A percentile compares a stretch with the other conserved stretches of the same genome.
These are phyloP conservation scores for Cyclargus thomasi DNA, from an alignment of 1,140 invertebrate genomes.

Conservation along the genomic window DNA sequence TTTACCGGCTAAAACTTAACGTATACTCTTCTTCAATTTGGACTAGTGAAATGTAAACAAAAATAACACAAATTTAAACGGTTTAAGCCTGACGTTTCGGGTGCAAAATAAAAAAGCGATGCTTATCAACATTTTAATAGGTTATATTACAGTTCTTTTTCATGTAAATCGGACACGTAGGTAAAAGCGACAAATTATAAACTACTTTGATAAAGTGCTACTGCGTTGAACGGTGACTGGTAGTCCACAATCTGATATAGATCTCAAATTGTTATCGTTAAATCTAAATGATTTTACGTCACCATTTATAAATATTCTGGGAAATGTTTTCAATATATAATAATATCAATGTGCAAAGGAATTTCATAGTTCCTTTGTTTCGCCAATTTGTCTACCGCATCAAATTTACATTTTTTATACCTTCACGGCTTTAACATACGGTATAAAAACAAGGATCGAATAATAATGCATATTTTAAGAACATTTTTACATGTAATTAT, in stretches of 20 bases:
- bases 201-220: neutral
- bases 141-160: no score
- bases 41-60: no score
- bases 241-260: neutral
- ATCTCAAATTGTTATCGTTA: conserved; percentile 23
- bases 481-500: no score
- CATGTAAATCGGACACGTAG: no score
- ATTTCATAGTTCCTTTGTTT: neutral
- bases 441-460: no score
- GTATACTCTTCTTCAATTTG: no score
- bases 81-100: no score
- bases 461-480: no score
- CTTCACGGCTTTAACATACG: neutral
- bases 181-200: neutral
- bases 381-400: neutral
- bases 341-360: neutral
- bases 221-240: neutral
- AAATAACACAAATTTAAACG: no score
- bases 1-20: no score
- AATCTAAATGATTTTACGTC: conserved; percentile 46
- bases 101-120: no score
- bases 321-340: conserved; percentile 33
- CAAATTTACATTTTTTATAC: neutral
- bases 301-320: conserved; percentile 31
- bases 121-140: no score